phyloP scores from a whole-genome alignment of 2,113 vertebrate genomes.

The Rhynchomys soricoides region DNA sequence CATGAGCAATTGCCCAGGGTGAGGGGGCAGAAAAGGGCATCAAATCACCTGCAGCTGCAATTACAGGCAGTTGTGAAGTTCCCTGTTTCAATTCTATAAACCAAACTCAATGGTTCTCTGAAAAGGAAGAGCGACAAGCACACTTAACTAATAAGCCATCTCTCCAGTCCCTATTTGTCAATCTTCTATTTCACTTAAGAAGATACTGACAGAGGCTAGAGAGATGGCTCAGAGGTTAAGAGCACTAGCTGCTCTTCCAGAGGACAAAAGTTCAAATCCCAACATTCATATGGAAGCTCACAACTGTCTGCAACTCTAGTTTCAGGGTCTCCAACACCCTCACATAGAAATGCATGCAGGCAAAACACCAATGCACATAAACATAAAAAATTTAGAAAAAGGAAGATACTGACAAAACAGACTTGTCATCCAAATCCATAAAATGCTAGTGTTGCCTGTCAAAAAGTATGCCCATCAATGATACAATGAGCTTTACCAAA shows the following conservation, averaged over 20 bases:
- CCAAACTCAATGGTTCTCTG: neutral
- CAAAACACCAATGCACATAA: too few relatives aligned
- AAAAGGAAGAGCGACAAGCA: neutral
- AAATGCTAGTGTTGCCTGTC: neutral
- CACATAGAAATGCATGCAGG: too few relatives aligned
- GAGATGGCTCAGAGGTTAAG: too few relatives aligned
- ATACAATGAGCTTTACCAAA: neutral
- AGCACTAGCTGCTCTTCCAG: too few relatives aligned
- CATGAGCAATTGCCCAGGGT: neutral
- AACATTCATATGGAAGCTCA: too few relatives aligned
- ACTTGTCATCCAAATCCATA: constrained; percentile 2
- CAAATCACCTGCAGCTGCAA: neutral
- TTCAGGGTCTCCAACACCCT: too few relatives aligned
- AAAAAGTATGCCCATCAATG: neutral
- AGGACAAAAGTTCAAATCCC: too few relatives aligned
- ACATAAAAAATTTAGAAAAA: neutral
- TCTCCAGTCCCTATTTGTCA: neutral
- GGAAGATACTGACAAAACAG: neutral
- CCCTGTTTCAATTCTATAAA: neutral
- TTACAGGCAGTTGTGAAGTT: neutral
- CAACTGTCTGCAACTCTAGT: too few relatives aligned
- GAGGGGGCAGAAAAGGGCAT: neutral
- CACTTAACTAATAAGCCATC: neutral
- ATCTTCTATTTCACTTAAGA: neutral
- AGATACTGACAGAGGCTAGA: neutral